These are phyloP conservation scores for Aphelocoma coerulescens DNA, from an alignment of 2,113 vertebrate genomes.

Conservation along the genomic window DNA sequence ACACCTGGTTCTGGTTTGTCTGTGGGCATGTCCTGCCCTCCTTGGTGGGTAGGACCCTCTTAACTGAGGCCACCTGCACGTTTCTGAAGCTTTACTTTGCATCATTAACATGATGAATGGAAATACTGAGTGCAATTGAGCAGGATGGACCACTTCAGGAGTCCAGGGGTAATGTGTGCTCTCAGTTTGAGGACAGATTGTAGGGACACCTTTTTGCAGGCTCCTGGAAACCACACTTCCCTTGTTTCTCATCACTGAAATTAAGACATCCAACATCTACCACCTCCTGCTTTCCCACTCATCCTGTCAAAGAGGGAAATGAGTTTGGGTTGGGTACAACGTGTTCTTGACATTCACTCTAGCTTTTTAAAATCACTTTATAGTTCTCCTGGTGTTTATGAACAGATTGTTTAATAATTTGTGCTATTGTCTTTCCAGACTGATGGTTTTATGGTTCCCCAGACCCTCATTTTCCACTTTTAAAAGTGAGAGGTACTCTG, in stretches of 20 bases:
- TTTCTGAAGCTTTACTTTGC: not conserved
- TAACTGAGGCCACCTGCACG: not conserved
- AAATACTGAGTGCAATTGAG: not conserved
- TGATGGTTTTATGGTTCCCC: not conserved
- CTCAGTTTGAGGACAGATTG: not conserved
- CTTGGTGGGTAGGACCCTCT: not conserved
- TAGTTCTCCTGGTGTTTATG: constrained; percentile 19
- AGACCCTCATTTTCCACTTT: not conserved
- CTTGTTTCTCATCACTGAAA: not conserved
- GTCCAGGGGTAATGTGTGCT: not conserved
- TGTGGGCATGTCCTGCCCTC: not conserved
- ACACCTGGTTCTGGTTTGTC: not conserved
- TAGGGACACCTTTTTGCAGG: not conserved
- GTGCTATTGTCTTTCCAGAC: not conserved
- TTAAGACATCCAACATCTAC: not conserved
- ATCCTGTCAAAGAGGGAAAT: not conserved
- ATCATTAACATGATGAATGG: not conserved
- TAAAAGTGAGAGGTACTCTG: not conserved
- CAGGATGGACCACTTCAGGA: not conserved
- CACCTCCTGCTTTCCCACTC: not conserved
- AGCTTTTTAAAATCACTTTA: not conserved
- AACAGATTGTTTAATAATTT: constrained; percentile 41
- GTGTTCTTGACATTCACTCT: not conserved
- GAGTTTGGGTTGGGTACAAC: not conserved
- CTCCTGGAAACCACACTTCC: not conserved